Evolutionary conservation across 2,113 vertebrate species (phyloP).

Genomic region (Etheostoma spectabile): DNA sequence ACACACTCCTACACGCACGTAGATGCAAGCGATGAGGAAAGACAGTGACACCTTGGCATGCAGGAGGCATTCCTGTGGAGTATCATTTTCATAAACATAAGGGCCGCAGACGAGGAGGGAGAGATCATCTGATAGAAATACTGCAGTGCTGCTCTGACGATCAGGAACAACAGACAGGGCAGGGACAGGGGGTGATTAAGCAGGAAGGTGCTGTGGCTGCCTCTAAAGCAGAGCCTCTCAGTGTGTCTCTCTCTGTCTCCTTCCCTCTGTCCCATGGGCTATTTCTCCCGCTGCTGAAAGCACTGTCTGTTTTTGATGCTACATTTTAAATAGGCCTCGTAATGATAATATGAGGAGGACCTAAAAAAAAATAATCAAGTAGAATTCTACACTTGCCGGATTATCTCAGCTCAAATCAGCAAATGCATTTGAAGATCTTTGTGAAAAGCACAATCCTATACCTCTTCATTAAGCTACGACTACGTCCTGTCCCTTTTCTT

Average conservation of each 20-base stretch:
- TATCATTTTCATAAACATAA: slow-evolving; percentile 85
- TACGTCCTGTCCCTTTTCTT: slow-evolving; percentile 12
- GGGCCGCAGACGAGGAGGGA: slow-evolving; percentile 78
- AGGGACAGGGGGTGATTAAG: slow-evolving; percentile 74
- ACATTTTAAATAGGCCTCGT: slow-evolving; percentile 29
- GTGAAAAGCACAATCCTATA: not conserved
- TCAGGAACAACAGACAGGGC: slow-evolving; percentile 76
- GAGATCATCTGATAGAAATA: slow-evolving; percentile 81
- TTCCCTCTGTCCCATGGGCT: slow-evolving; percentile 45
- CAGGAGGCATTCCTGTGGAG: slow-evolving; percentile 81
- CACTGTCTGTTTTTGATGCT: slow-evolving; percentile 34
- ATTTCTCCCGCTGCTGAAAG: slow-evolving; percentile 51
- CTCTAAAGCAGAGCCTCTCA: slow-evolving; percentile 60
- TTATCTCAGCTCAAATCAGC: not conserved
- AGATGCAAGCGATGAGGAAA: slow-evolving; percentile 76
- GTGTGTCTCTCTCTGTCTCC: slow-evolving; percentile 35
- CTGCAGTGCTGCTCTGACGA: slow-evolving; percentile 79
- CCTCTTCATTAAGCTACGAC: not conserved
- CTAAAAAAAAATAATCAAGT: not conserved
- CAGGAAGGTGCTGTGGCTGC: slow-evolving; percentile 73
- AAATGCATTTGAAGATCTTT: not conserved
- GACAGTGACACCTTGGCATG: slow-evolving; percentile 83
- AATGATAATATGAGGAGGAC: slow-evolving; percentile 13
- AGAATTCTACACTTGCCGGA: not conserved
- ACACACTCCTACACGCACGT: slow-evolving; percentile 51